Percentiles rank a stretch among this genome's conserved stretches.
These are phyloP conservation scores for Sarotherodon lohbergeri DNA, from an alignment of 2,113 vertebrate species.

Conservation along the genomic window DNA sequence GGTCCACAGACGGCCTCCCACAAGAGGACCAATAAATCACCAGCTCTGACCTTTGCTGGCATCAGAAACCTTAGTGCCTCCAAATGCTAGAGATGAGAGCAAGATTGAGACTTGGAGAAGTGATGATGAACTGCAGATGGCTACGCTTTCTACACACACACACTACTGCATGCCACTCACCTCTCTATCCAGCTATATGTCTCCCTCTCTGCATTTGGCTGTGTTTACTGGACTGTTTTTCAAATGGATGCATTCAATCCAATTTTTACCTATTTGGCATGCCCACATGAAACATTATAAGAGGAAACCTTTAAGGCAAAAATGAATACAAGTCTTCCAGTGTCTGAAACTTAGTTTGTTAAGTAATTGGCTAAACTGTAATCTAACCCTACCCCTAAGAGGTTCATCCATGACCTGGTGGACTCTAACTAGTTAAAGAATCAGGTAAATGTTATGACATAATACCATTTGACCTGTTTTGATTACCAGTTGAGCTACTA, in stretches of 20 bases:
- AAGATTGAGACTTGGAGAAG: slow-evolving; percentile 49
- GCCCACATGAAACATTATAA: not conserved
- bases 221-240: not conserved
- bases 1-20: slow-evolving; percentile 36
- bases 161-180: slow-evolving; percentile 12
- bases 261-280: not conserved
- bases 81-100: slow-evolving; percentile 47
- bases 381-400: not conserved
- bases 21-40: slow-evolving; percentile 55
- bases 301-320: not conserved
- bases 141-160: not conserved
- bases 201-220: not conserved
- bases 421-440: not conserved
- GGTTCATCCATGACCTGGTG: not conserved
- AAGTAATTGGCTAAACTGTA: not conserved
- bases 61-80: slow-evolving; percentile 42
- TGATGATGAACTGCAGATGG: slow-evolving; percentile 44
- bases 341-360: not conserved
- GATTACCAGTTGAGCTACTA: not conserved
- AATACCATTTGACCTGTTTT: not conserved
- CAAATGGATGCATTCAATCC: not conserved
- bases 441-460: not conserved
- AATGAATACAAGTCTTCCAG: not conserved
- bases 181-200: not conserved
- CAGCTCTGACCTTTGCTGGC: slow-evolving; percentile 58